Evolutionary conservation across 2,888 invertebrate genomes (phyloP).

Genomic region (Choreutis nemorana): DNA sequence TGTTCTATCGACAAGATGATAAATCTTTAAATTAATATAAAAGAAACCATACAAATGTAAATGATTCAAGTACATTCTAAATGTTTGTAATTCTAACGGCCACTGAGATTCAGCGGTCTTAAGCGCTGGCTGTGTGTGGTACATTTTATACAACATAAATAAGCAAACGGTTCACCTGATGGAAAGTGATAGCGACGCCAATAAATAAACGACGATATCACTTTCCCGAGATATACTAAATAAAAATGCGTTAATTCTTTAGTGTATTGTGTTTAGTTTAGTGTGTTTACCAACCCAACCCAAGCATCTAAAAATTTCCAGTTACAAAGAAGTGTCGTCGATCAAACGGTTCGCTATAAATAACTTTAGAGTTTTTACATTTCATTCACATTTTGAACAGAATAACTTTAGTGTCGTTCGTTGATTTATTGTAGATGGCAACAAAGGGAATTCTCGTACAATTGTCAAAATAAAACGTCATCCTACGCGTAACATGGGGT

Average conservation of each 20-base stretch:
- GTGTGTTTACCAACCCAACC: too few relatives aligned
- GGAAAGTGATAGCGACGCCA: too few relatives aligned
- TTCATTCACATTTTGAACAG: conserved; percentile 27
- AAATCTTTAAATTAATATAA: conserved; percentile 29
- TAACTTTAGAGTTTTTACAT: conserved; percentile 14
- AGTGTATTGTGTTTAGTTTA: too few relatives aligned
- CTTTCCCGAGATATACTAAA: too few relatives aligned
- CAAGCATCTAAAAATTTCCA: too few relatives aligned
- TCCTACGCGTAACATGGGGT: conserved; percentile 48
- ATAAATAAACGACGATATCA: too few relatives aligned
- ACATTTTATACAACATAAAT: too few relatives aligned
- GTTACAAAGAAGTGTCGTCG: too few relatives aligned
- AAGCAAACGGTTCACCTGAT: too few relatives aligned
- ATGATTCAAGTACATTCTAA: background rate
- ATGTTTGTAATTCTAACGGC: background rate
- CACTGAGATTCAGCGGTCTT: background rate
- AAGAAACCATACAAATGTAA: background rate
- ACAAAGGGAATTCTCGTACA: conserved; percentile 47
- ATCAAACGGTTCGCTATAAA: too few relatives aligned
- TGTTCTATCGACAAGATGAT: conserved; percentile 56
- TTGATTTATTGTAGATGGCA: conserved; percentile 51
- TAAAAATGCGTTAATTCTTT: too few relatives aligned
- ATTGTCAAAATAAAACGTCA: conserved; percentile 57
- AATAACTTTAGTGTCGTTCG: conserved; percentile 35
- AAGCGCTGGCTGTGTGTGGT: too few relatives aligned